These are phyloP conservation scores for Auanema freiburgensis DNA, from an alignment of 2,888 invertebrate species.

Conservation along the genomic window DNA sequence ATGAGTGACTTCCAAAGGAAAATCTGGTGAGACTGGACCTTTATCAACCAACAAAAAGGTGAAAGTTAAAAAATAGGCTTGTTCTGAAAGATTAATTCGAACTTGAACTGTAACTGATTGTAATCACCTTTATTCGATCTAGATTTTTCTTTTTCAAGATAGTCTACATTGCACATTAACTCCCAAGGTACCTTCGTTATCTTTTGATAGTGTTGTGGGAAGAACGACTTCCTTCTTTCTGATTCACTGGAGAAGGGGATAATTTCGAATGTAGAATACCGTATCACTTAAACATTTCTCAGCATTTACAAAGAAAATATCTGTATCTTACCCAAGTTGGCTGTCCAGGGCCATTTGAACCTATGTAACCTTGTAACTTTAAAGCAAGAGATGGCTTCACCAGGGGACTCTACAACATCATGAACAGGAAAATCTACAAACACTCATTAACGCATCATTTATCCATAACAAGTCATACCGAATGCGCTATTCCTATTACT, in stretches of 20 bases:
- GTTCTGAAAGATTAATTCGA: neutral
- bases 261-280: slow-evolving; percentile 41
- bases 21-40: no score
- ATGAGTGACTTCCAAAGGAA: no score
- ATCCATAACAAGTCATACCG: neutral
- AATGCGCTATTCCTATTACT: neutral
- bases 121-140: slow-evolving; percentile 2
- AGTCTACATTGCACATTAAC: slow-evolving; percentile 27
- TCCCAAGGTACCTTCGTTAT: slow-evolving; percentile 36
- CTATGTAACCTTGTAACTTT: slow-evolving; percentile 35
- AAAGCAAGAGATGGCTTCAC: slow-evolving; percentile 31
- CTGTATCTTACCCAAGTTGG: slow-evolving; percentile 31
- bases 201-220: slow-evolving; percentile 43
- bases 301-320: neutral
- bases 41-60: neutral
- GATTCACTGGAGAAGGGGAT: slow-evolving; percentile 29
- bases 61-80: neutral
- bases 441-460: neutral
- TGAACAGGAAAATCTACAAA: slow-evolving; percentile 15
- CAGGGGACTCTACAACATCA: slow-evolving; percentile 1
- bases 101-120: neutral
- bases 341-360: slow-evolving; percentile 46
- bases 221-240: slow-evolving; percentile 24
- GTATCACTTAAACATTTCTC: slow-evolving; percentile 28
- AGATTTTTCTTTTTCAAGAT: slow-evolving; percentile 23